Evolutionary conservation across 2,113 vertebrate species (phyloP), one percentile per base, ranked within the genome.

Genomic region (Procapra przewalskii): DNA sequence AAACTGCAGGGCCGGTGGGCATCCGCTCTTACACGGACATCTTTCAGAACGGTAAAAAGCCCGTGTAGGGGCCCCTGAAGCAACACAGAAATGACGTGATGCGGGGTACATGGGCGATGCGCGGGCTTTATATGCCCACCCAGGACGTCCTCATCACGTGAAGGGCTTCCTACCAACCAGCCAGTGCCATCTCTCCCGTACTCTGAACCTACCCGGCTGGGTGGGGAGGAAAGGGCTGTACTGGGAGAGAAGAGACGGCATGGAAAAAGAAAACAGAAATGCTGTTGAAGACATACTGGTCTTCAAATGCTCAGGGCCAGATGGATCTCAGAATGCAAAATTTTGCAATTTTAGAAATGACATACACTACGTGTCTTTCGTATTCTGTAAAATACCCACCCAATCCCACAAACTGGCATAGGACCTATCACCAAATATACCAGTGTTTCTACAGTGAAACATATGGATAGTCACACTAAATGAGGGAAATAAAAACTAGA

Each of bases 1-100:
- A 64, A 33, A 5, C 29, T 1, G 57, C 75, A 57, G 77, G 43
- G 13, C 84, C 23, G 2, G 60, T 0, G 0, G 40, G 27, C 79
- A 12, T n/a, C 11, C 8, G 2, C 16, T 23, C 9, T 19, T 15
- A 25, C 40, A 10, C 0, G 1, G 17, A 31, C 5, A 0, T 55
- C 31, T 60, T 71, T 7, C 67, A 40, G 23, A 79, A 43, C 10
- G 33, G 50, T 12, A 45, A 64, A 31, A 31, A 36, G n/a, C 7
- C 1, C 25, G 43, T 17, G 3, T 16, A 79, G 43, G 52, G 84
- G 7, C 27, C 31, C 16, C 2, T 2, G n/a, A 31, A 43, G 29
- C 7, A 3, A 5, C 19, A 9, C 11, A 25, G 6, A 52, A 27
- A 13, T 7, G 15, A 45, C 4, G 16, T 14, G 36, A 31, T 3